Evolutionary conservation across 2,113 vertebrate species (phyloP), one percentile per base, ranked within the genome.

Genomic region (Rhabdornis inornatus): DNA sequence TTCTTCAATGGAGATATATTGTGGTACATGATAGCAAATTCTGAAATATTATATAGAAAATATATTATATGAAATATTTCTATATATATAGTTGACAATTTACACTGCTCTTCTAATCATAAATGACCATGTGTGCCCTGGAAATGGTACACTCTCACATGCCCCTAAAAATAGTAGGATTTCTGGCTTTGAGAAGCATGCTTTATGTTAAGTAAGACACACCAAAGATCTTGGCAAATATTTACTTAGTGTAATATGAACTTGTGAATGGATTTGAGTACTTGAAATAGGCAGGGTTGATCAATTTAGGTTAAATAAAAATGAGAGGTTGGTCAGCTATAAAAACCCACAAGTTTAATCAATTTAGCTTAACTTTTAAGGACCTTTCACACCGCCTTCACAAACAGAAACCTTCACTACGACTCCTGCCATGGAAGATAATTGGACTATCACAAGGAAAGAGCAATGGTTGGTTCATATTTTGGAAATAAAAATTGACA

Each of bases 81-180:
- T 40, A 25, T 7, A 42, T 35, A 22, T 30, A 15, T 25, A 31
- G 9, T 22, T 68, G 37, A 8, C 16, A 66, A 25, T 22, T 35
- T 35, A 31, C 1, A 3, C 33, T 44, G 31, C 17, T 37, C 17
- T 68, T 68, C 14, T 17, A 50, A 42, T 35, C 31, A 50, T 12
- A 52, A 68, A 77, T 37, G 27, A 39, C 2, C 6, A 16, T 9
- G 1, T 52, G 6, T 20, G 40, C 5, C 9, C 24, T 45, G 45
- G 53, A 61, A 76, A 47, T 8, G 4, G 3, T 42, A 42, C 10
- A 37, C 0, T 0, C 8, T 59, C 22, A 55, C 19, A 3, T 40
- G 49, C 1, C 2, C 4, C 22, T 80, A 75, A 37, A 90, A 83
- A 25, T 1, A 55, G 10, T 18, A 16, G 1, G 12, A 61, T 56